These are phyloP conservation scores for Anodontia alba DNA, from an alignment of 2,888 invertebrate genomes.

Conservation along the genomic window DNA sequence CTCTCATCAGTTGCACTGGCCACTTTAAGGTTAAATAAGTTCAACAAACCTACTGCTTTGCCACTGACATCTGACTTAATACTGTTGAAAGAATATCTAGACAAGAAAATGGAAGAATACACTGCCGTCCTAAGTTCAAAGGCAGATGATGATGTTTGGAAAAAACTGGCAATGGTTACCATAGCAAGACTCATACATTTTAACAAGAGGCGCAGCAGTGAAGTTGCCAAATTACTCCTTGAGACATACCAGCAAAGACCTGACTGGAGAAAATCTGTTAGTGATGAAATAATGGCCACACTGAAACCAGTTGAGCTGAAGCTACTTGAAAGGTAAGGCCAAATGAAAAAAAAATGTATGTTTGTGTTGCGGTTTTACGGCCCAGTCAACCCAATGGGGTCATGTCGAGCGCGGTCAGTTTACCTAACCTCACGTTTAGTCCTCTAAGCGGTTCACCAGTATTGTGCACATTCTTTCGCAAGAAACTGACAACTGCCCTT, in stretches of 20 bases:
- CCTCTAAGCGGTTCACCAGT: no score
- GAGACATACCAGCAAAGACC: slow-evolving; percentile 24
- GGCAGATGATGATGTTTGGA: slow-evolving; percentile 6
- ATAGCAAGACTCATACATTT: slow-evolving; percentile 23
- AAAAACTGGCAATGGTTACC: slow-evolving; percentile 21
- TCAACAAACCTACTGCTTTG: slow-evolving; percentile 22
- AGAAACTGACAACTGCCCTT: no score
- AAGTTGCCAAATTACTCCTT: slow-evolving; percentile 22
- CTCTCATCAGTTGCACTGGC: slow-evolving; percentile 31
- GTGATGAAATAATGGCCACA: no score
- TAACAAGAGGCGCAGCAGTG: slow-evolving; percentile 35
- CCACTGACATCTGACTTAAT: slow-evolving; percentile 28
- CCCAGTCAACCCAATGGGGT: no score
- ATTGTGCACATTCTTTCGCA: no score
- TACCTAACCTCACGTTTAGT: no score
- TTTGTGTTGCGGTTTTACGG: no score
- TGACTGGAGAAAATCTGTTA: no score
- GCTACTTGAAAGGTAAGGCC: no score
- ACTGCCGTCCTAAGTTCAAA: not conserved
- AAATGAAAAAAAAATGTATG: no score
- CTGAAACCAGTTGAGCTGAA: no score
- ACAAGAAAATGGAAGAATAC: slow-evolving; percentile 10
- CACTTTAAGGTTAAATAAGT: slow-evolving; percentile 26
- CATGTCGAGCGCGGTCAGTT: no score
- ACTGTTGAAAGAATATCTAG: slow-evolving; percentile 13